phyloP scores from a whole-genome alignment of 2,797 vertebrate genomes.

The Synaphobranchus kaupii region DNA sequence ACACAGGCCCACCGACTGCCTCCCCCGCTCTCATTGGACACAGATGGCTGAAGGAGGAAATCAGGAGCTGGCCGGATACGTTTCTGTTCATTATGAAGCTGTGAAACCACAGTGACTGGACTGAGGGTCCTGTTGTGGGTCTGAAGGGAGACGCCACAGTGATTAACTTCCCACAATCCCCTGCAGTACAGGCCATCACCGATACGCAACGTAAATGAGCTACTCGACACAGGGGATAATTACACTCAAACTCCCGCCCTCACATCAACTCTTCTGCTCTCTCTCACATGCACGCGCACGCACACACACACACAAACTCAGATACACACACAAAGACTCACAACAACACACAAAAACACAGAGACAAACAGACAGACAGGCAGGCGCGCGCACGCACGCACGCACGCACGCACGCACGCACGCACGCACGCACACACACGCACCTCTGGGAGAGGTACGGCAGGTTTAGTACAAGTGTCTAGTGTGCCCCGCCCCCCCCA shows the following conservation, averaged over 20 bases:
- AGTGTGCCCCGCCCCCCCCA: background rate
- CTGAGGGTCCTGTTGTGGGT: no score
- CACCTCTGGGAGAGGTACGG: background rate
- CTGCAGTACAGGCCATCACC: background rate
- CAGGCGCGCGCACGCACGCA: background rate
- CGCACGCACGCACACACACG: background rate
- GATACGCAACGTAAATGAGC: background rate
- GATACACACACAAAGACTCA: background rate
- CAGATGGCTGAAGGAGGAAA: background rate
- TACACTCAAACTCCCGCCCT: background rate
- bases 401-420: constrained; percentile 46
- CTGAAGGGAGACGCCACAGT: background rate
- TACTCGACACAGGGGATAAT: background rate
- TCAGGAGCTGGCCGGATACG: background rate
- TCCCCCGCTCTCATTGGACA: background rate
- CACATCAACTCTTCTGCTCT: constrained; percentile 12
- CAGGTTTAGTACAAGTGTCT: background rate
- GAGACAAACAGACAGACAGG: background rate
- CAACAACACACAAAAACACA: background rate
- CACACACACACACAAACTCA: constrained; percentile 9
- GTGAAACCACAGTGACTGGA: no score
- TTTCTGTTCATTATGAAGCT: background rate
- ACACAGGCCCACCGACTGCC: background rate
- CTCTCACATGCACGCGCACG: background rate
- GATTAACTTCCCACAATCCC: background rate